A percentile compares a stretch with the other conserved stretches of the same genome.
These are phyloP conservation scores for Pseudomugil gertrudae DNA, from an alignment of 2,797 vertebrate species.

Conservation along the genomic window DNA sequence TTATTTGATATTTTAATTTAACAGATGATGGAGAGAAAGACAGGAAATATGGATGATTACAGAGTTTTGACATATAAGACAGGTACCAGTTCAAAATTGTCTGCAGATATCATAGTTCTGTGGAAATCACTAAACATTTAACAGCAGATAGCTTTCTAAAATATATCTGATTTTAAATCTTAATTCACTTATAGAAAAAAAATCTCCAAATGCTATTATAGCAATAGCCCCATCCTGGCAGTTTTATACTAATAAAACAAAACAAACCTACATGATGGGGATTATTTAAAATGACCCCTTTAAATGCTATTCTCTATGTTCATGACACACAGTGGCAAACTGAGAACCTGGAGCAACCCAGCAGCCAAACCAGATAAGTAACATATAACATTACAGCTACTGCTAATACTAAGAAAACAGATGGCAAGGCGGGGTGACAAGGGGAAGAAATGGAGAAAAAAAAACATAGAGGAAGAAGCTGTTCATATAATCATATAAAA, in stretches of 20 bases:
- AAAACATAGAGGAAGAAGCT: neutral
- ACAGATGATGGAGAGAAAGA: neutral
- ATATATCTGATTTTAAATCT: conserved; percentile 6
- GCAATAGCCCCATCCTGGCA: conserved; percentile 1
- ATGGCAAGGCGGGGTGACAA: neutral
- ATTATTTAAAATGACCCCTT: conserved; percentile 3
- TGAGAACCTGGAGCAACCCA: conserved; percentile 16
- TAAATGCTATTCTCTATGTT: neutral
- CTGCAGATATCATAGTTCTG: neutral
- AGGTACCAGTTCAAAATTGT: neutral
- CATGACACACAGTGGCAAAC: conserved; percentile 1
- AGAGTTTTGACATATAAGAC: no score
- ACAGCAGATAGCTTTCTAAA: neutral
- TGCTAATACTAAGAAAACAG: conserved; percentile 5
- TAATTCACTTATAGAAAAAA: neutral
- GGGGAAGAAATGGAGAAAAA: neutral
- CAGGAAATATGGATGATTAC: neutral
- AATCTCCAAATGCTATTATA: conserved; percentile 3
- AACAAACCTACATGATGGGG: conserved; percentile 23
- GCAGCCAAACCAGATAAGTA: conserved; percentile 11
- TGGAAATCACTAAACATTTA: no score
- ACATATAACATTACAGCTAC: neutral
- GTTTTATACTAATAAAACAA: conserved; percentile 25
- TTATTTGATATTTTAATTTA: neutral
- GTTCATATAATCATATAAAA: neutral